Evolutionary conservation across 2,888 invertebrate genomes (phyloP).

Genomic region (Seira musarum): DNA sequence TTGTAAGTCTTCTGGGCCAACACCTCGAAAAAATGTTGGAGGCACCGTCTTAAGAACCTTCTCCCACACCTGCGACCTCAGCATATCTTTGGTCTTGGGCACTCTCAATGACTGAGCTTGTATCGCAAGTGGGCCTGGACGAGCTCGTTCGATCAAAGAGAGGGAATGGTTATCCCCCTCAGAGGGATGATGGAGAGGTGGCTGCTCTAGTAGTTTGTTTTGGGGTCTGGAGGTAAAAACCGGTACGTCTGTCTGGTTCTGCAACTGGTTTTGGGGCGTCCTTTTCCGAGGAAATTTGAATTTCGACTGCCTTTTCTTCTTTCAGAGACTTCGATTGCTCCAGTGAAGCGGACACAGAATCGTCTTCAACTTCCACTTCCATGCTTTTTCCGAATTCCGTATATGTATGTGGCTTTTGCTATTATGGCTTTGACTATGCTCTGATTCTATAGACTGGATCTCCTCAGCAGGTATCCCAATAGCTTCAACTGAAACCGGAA

Average conservation of each 20-base stretch:
- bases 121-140: constrained; percentile 63
- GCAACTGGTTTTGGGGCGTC: background rate
- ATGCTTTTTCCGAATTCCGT: too few relatives aligned
- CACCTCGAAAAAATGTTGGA: constrained; percentile 18
- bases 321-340: background rate
- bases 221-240: background rate
- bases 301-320: background rate
- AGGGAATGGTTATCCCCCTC: background rate
- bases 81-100: constrained; percentile 56
- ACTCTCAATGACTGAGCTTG: constrained; percentile 59
- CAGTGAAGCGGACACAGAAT: too few relatives aligned
- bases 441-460: background rate
- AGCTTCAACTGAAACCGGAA: background rate
- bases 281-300: background rate
- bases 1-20: background rate
- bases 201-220: background rate
- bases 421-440: too few relatives aligned
- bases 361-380: constrained; percentile 19
- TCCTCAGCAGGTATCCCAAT: background rate
- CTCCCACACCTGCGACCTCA: constrained; percentile 37
- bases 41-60: constrained; percentile 53
- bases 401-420: too few relatives aligned
- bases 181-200: background rate
- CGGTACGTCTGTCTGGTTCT: background rate
- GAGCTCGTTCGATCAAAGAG: constrained; percentile 60